Evolutionary conservation across 2,888 invertebrate species (phyloP).

Genomic region (Cotesia congregata): DNA sequence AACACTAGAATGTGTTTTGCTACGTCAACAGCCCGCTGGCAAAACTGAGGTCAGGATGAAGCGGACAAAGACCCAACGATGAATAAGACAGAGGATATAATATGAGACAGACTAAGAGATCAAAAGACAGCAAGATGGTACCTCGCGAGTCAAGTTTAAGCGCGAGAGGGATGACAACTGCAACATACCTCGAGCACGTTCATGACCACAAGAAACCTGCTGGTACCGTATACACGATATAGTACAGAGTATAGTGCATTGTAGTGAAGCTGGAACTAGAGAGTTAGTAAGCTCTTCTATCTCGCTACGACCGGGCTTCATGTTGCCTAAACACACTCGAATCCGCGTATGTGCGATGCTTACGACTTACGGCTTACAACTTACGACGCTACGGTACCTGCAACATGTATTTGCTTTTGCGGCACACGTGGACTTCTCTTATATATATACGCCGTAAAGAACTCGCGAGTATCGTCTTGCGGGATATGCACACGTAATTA

Average conservation of each 20-base stretch:
- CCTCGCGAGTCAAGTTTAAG: background rate
- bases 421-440: background rate
- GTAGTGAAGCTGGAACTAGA: background rate
- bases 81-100: conserved; percentile 22
- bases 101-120: background rate
- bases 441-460: background rate
- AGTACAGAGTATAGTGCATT: too few relatives aligned
- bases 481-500: conserved; percentile 36
- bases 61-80: conserved; percentile 22
- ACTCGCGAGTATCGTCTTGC: background rate
- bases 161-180: conserved; percentile 23
- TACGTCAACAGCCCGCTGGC: conserved; percentile 30
- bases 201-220: conserved; percentile 32
- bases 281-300: background rate
- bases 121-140: conserved; percentile 19
- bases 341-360: background rate
- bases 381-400: conserved; percentile 12
- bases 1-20: conserved; percentile 2
- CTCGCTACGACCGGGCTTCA: conserved; percentile 2
- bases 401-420: conserved; percentile 16
- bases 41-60: conserved; percentile 17
- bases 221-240: background rate
- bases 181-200: conserved; percentile 25
- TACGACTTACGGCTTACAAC: background rate
- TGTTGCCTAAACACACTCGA: background rate